phyloP scores from a whole-genome alignment of 2,113 vertebrate species.

The Carlito syrichta region DNA sequence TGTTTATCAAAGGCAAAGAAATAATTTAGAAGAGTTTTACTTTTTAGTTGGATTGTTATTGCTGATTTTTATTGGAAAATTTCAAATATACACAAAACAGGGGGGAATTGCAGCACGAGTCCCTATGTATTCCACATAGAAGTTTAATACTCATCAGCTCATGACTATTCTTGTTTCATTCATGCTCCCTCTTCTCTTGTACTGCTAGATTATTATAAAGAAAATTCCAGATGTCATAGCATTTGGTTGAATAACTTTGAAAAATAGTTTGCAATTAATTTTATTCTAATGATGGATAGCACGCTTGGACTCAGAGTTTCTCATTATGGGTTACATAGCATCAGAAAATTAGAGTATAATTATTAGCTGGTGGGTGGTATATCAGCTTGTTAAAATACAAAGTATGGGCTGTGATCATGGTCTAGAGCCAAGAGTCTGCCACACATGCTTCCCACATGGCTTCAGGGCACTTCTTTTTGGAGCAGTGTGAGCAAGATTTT shows the following conservation, averaged over 20 bases:
- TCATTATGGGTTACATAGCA: conserved; percentile 20
- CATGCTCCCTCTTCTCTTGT: neutral
- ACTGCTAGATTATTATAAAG: neutral
- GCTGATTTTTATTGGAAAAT: neutral
- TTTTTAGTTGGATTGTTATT: neutral
- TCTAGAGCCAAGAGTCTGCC: conserved; percentile 20
- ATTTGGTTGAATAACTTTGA: conserved; percentile 16
- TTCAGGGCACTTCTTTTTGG: neutral
- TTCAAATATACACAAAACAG: neutral
- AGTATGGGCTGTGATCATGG: neutral
- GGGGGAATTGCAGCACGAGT: neutral
- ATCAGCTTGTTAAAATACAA: conserved; percentile 56
- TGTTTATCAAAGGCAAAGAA: neutral
- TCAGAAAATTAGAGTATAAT: conserved; percentile 53
- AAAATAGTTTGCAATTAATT: conserved; percentile 2
- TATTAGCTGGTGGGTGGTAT: conserved; percentile 58
- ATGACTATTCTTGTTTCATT: neutral
- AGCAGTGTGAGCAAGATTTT: neutral
- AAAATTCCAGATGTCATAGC: neutral
- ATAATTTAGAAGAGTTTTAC: neutral
- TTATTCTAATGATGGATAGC: conserved; percentile 30
- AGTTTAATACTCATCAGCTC: neutral
- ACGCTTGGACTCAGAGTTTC: neutral
- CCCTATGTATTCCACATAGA: neutral
- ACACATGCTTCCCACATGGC: neutral